Evolutionary conservation across 2,113 vertebrate species (phyloP), one percentile per base, ranked within the genome.

Genomic region (Chlorocebus sabaeus): DNA sequence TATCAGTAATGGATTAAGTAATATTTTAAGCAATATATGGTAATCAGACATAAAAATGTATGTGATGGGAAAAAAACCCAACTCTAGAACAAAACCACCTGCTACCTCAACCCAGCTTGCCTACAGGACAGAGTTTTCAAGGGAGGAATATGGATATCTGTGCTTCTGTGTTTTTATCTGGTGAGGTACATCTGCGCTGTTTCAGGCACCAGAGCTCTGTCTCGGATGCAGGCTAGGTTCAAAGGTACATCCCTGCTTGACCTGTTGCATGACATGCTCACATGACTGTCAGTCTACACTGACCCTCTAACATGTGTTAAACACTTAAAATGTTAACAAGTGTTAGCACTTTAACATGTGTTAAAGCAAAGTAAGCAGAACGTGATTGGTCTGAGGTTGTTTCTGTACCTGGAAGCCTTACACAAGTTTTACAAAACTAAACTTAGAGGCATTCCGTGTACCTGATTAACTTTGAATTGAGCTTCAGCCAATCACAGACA

Each of bases 1-100:
- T 93, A 70, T 40, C 22, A n/a, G 89, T 80, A 81, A 95, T 85
- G 43, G 85, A 91, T 85, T 96, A 87, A 95, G 68, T 93, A 85
- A 97, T 96, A 72, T 94, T 78, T 72, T 91, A 94, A 89, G 89
- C 93, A 91, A 96, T 91, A 67, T 93, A 91, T 93, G 76, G 82
- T 76, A 95, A 95, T 79, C 2, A 6, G 22, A 87, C 48, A 84
- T 61, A 40, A 57, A 83, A 85, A 80, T 61, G 30, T 22, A 30
- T 43, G 25, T 40, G 45, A 61, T 6, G 40, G 27, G 40, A 11
- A 79, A 35, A 83, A 61, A 27, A 50, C 64, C 70, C 3, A 17
- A 32, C 27, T 30, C 27, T 14, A 72, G 79, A 57, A 27, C 18
- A 72, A 81, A 87, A 38, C 6, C 6, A 68, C 16, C 67, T 68